Evolutionary conservation across 1,140 invertebrate genomes (phyloP).

Genomic region (Limonius californicus): DNA sequence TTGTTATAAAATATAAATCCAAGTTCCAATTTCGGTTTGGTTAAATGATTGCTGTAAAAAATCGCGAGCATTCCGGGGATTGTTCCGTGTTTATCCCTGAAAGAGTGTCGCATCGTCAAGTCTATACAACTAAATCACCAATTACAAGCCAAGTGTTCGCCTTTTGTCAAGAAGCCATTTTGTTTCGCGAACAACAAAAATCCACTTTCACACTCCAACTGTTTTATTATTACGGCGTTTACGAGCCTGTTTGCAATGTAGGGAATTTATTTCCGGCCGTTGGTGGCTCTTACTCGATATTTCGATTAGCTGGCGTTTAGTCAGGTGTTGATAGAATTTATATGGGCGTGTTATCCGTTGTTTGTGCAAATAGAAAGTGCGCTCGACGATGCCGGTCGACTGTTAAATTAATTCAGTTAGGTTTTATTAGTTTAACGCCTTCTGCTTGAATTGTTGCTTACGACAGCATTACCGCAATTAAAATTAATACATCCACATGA

Average conservation of each 20-base stretch:
- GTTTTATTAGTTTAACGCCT: not conserved
- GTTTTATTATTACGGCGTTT: conserved; percentile 34
- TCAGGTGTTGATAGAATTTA: conserved; percentile 24
- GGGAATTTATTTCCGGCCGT: conserved; percentile 28
- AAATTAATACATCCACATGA: too few species aligned
- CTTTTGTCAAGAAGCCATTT: conserved; percentile 38
- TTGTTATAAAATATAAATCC: not conserved
- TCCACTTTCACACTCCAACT: conserved; percentile 39
- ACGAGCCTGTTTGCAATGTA: conserved; percentile 26
- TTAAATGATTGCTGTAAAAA: not conserved
- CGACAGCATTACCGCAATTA: too few species aligned
- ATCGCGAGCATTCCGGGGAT: not conserved
- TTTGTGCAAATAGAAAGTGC: conserved; percentile 8
- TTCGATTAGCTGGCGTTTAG: conserved; percentile 27
- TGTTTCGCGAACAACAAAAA: conserved; percentile 37
- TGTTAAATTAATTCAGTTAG: conserved; percentile 3
- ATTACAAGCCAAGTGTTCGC: conserved; percentile 29
- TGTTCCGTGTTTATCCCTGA: conserved; percentile 1
- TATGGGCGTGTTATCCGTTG: conserved; percentile 13
- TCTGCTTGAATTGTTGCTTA: too few species aligned
- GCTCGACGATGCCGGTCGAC: not conserved
- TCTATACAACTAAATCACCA: conserved; percentile 37
- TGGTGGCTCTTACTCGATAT: conserved; percentile 19
- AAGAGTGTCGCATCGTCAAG: conserved; percentile 17
- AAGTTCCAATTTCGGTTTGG: not conserved